These are phyloP conservation scores for Armadillidium nasatum DNA, from an alignment of 1,140 invertebrate species.

Conservation along the genomic window DNA sequence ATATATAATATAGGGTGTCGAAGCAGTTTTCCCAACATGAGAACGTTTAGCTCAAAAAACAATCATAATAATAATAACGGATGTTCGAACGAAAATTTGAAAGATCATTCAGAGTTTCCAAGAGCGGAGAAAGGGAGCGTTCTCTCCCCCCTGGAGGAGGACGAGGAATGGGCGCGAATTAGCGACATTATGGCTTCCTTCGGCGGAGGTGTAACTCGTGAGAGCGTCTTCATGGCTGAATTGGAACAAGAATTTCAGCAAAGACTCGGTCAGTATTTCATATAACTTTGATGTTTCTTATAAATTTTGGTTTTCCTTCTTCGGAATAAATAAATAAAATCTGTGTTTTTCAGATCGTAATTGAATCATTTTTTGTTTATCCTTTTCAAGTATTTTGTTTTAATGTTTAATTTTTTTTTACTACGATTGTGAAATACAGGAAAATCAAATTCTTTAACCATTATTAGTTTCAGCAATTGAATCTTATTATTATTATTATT, in stretches of 20 bases:
- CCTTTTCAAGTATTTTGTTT: too few relatives aligned
- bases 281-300: too few relatives aligned
- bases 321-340: too few relatives aligned
- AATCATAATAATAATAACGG: neutral
- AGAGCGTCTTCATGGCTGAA: constrained; percentile 76
- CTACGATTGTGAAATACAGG: too few relatives aligned
- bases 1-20: neutral
- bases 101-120: neutral
- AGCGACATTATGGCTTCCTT: constrained; percentile 90
- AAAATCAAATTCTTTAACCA: too few relatives aligned
- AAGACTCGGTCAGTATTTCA: constrained; percentile 55
- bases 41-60: neutral
- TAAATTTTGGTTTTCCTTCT: too few relatives aligned
- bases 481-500: too few relatives aligned
- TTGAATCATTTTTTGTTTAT: too few relatives aligned
- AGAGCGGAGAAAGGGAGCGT: neutral
- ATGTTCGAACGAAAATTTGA: neutral
- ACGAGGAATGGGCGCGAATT: constrained; percentile 92
- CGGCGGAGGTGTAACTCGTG: constrained; percentile 60
- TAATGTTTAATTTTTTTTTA: too few relatives aligned
- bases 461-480: too few relatives aligned
- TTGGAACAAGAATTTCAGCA: constrained; percentile 76
- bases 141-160: constrained; percentile 62
- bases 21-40: neutral
- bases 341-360: too few relatives aligned